Percentiles rank a stretch among this genome's conserved stretches.
Evolutionary conservation across 2,888 invertebrate genomes (phyloP).

Genomic region (Caenorhabditis drosophilae): DNA sequence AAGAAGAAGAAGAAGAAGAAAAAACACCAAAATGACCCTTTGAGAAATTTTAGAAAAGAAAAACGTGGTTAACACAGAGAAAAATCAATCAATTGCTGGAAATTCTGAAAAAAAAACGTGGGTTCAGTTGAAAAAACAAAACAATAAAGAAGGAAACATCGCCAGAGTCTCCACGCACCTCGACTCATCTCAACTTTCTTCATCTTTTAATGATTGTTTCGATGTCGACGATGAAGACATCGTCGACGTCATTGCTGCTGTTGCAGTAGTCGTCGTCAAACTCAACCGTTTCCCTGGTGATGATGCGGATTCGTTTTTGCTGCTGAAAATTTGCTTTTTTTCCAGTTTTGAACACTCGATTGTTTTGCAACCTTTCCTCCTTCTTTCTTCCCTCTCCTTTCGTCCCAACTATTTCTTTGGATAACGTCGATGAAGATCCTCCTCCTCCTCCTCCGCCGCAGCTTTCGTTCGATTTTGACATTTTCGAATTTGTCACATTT

Average conservation of each 20-base stretch:
- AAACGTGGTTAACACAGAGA: too few relatives aligned
- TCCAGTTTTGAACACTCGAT: not conserved
- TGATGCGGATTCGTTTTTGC: slow-evolving; percentile 53
- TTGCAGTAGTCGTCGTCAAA: not conserved
- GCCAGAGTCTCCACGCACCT: too few relatives aligned
- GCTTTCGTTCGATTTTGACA: not conserved
- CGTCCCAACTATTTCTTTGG: slow-evolving; percentile 8
- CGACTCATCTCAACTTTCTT: too few relatives aligned
- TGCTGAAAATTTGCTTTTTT: slow-evolving; percentile 20
- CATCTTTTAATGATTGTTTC: too few relatives aligned
- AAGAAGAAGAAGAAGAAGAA: too few relatives aligned
- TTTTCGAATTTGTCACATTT: not conserved
- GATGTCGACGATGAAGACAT: not conserved
- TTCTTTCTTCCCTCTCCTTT: not conserved
- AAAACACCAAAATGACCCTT: too few relatives aligned
- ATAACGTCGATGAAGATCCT: slow-evolving; percentile 3
- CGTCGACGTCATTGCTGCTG: too few relatives aligned
- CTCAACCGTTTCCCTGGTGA: slow-evolving; percentile 27
- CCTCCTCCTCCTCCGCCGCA: not conserved
- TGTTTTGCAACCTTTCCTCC: not conserved
- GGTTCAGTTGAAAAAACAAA: too few relatives aligned
- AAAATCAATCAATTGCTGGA: too few relatives aligned
- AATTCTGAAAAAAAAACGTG: too few relatives aligned
- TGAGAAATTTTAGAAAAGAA: too few relatives aligned
- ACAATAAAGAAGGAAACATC: too few relatives aligned